A percentile compares a stretch with the other conserved stretches of the same genome.
Conservation (phyloP, 2,113 vertebrate species). For the Thermophis baileyi region DNA sequence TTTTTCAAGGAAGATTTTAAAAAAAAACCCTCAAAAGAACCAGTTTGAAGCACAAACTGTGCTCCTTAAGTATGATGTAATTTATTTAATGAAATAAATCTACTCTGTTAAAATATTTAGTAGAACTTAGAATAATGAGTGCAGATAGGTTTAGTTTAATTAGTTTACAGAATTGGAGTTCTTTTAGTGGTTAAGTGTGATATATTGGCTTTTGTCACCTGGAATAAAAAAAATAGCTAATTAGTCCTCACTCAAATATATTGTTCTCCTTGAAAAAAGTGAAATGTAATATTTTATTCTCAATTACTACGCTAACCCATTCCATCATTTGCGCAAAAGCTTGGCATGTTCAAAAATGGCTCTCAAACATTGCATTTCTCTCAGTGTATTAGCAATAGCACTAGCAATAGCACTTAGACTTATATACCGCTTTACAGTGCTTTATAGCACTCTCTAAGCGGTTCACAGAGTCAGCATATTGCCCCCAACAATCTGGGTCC, state of each 20-base stretch:
- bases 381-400: too few species aligned
- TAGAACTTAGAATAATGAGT: conserved; percentile 75
- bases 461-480: too few species aligned
- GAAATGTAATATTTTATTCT: conserved; percentile 67
- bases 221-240: conserved; percentile 75
- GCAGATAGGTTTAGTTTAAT: conserved; percentile 80
- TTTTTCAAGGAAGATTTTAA: conserved; percentile 57
- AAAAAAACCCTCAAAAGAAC: conserved; percentile 17
- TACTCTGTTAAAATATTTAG: conserved; percentile 77
- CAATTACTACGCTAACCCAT: conserved; percentile 44
- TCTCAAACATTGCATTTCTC: conserved; percentile 30
- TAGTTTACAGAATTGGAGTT: conserved; percentile 78
- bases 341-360: conserved; percentile 42
- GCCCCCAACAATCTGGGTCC: too few species aligned
- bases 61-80: conserved; percentile 76
- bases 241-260: conserved; percentile 73
- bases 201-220: conserved; percentile 79
- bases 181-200: conserved; percentile 75
- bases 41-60: conserved; percentile 53
- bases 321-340: conserved; percentile 38
- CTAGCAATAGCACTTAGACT: too few species aligned
- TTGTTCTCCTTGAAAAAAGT: conserved; percentile 71
- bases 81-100: conserved; percentile 79
- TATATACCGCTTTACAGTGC: too few species aligned
- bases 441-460: too few species aligned